Percentiles rank a stretch among this genome's conserved stretches.
Evolutionary conservation across 2,797 vertebrate species (phyloP).

Genomic region (Limosa lapponica): DNA sequence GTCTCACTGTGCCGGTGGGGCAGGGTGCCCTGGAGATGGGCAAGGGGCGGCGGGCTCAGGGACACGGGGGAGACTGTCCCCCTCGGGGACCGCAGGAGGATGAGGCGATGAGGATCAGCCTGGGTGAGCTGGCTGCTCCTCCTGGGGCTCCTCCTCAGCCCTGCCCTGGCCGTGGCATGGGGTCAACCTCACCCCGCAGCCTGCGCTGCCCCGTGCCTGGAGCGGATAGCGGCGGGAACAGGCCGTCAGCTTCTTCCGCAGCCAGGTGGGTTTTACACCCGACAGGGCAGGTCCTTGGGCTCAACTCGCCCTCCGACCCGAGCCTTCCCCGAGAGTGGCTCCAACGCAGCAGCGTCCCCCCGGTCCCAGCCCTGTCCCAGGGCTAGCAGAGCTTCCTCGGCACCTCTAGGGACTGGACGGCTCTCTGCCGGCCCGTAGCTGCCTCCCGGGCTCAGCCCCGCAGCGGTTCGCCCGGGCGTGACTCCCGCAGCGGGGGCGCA

Average conservation of each 20-base stretch:
- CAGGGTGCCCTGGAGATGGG: too few species aligned
- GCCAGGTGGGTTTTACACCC: background rate
- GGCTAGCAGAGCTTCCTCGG: background rate
- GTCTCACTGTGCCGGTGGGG: background rate
- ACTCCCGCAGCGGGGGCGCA: background rate
- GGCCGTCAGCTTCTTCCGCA: too few species aligned
- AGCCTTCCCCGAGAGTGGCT: background rate
- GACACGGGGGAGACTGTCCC: too few species aligned
- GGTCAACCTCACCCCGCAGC: background rate
- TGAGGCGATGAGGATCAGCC: background rate
- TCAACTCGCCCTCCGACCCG: background rate
- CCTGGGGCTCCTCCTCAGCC: background rate
- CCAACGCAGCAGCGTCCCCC: background rate
- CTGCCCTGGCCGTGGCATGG: background rate
- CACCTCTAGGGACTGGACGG: background rate
- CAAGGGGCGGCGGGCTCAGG: background rate
- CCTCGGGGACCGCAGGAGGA: too few species aligned
- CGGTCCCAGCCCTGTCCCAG: background rate
- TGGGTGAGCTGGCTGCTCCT: background rate
- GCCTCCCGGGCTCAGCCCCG: background rate
- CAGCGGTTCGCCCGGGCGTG: too few species aligned
- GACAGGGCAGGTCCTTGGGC: background rate
- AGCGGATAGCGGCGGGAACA: background rate
- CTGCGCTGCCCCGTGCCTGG: background rate
- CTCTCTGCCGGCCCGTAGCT: background rate